Evolutionary conservation across 2,888 invertebrate species (phyloP).

Genomic region (Netelia fuscicornis): DNA sequence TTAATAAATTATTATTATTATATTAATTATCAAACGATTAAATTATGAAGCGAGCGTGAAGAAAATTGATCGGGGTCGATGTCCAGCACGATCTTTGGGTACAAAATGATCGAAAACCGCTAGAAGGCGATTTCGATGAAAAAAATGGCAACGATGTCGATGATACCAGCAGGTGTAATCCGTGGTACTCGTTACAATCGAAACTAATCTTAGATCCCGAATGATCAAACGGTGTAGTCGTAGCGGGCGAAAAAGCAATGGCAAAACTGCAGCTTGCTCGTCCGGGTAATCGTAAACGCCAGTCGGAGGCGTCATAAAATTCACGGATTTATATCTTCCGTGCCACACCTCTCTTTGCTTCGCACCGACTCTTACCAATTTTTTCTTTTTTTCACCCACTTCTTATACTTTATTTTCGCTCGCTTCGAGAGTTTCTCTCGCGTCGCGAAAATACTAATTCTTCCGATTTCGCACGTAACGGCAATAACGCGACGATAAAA

Average conservation of each 20-base stretch:
- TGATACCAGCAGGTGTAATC: conserved; percentile 50
- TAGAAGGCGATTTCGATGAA: conserved; percentile 10
- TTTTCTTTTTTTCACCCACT: not conserved
- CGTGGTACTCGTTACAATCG: conserved; percentile 67
- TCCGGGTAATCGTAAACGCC: conserved; percentile 73
- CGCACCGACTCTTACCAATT: not conserved
- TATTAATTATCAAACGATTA: too few species aligned
- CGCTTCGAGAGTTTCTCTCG: not conserved
- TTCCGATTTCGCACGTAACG: too few species aligned
- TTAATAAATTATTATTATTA: too few species aligned
- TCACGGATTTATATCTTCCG: conserved; percentile 73
- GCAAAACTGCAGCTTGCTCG: conserved; percentile 70
- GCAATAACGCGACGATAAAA: too few species aligned
- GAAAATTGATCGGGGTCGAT: not conserved
- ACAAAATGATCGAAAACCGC: conserved; percentile 9
- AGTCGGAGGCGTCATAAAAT: conserved; percentile 74
- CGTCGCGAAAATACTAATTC: not conserved
- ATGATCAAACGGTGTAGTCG: conserved; percentile 7
- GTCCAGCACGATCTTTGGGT: conserved; percentile 1
- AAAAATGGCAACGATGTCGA: conserved; percentile 28
- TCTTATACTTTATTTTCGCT: too few species aligned
- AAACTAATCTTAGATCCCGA: conserved; percentile 75
- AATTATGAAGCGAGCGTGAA: not conserved
- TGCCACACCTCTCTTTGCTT: conserved; percentile 54
- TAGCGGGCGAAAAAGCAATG: conserved; percentile 4